These are phyloP conservation scores for Chaitophorus viminalis DNA, from an alignment of 2,888 invertebrate genomes.

Conservation along the genomic window DNA sequence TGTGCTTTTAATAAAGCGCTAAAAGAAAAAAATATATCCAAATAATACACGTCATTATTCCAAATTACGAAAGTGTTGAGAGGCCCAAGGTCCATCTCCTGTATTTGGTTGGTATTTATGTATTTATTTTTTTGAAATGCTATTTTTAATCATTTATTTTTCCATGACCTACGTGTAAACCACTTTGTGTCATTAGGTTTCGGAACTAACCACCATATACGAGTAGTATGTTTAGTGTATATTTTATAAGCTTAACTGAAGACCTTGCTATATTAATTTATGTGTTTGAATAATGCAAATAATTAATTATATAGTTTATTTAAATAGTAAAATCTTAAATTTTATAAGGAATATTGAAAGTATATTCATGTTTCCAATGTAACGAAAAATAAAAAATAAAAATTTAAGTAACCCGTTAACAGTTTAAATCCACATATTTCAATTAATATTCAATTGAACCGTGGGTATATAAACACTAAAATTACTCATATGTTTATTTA, in stretches of 20 bases:
- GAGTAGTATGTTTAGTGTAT: no score
- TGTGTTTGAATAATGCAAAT: background rate
- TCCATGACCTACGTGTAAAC: constrained; percentile 13
- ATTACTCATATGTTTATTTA: background rate
- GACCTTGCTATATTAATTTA: constrained; percentile 3
- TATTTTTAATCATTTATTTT: constrained; percentile 25
- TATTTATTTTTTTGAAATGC: background rate
- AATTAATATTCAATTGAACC: background rate
- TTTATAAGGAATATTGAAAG: background rate
- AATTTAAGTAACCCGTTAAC: background rate
- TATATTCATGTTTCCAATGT: background rate
- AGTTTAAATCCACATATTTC: background rate
- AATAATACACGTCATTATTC: constrained; percentile 45
- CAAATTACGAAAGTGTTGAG: constrained; percentile 35
- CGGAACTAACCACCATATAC: background rate
- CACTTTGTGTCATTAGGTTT: constrained; percentile 14
- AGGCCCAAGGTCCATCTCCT: constrained; percentile 33
- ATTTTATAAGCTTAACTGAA: background rate
- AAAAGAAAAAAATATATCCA: background rate
- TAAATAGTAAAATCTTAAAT: background rate
- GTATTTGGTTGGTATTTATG: background rate
- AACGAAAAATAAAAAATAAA: background rate
- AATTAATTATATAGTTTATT: background rate
- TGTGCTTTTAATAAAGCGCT: constrained; percentile 2
- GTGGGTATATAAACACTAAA: background rate